phyloP scores from a whole-genome alignment of 1,140 invertebrate genomes.

The Lanistes nyassanus region DNA sequence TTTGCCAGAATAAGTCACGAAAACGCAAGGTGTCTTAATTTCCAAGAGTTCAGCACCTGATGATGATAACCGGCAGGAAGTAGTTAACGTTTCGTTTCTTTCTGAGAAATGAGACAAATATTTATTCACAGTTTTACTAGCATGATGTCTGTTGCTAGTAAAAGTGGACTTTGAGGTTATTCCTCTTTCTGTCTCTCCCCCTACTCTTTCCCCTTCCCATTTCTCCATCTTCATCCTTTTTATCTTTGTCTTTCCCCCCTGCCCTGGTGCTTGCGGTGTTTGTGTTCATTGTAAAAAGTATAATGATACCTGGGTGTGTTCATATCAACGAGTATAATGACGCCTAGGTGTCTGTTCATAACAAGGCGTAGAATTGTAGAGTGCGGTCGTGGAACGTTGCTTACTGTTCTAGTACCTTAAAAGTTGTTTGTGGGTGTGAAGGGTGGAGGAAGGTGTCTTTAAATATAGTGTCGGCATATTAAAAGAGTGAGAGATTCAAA shows the following conservation, averaged over 20 bases:
- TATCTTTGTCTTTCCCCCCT: not conserved
- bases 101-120: not conserved
- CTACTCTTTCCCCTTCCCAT: not conserved
- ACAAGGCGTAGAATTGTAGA: no score
- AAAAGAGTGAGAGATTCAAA: no score
- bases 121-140: not conserved
- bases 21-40: not conserved
- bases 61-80: not conserved
- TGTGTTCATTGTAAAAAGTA: no score
- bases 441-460: no score
- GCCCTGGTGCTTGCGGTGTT: not conserved
- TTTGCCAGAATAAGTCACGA: not conserved
- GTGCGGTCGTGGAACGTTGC: no score
- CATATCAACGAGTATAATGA: no score
- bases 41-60: not conserved
- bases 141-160: not conserved
- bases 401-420: no score
- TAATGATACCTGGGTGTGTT: no score
- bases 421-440: no score
- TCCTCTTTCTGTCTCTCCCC: not conserved
- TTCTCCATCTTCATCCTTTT: not conserved
- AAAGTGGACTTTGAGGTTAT: not conserved
- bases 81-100: not conserved
- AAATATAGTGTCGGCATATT: no score
- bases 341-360: no score